A percentile compares a stretch with the other conserved stretches of the same genome.
phyloP scores from a whole-genome alignment of 2,797 vertebrate species.

The Vultur gryphus region DNA sequence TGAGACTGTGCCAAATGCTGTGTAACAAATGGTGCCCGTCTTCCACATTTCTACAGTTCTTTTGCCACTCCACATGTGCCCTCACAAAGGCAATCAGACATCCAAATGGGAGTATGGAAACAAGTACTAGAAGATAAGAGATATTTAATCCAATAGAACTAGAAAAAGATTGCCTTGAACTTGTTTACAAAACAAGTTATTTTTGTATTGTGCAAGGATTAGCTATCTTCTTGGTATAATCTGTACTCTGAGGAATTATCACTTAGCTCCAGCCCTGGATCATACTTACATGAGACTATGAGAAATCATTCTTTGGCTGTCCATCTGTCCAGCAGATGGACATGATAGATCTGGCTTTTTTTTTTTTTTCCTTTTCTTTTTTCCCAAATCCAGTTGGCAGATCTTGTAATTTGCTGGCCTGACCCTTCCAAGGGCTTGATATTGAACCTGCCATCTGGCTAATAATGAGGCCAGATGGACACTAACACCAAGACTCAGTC shows the following conservation, averaged over 20 bases:
- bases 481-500: conserved; percentile 13
- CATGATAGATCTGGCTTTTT: not conserved
- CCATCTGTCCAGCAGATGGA: conserved; percentile 29
- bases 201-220: not conserved
- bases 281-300: not conserved
- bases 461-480: conserved; percentile 51
- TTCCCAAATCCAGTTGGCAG: conserved; percentile 22
- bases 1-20: not conserved
- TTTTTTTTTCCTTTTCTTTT: not conserved
- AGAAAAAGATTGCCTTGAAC: not conserved
- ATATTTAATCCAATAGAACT: not conserved
- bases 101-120: not conserved
- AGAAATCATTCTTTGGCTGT: not conserved
- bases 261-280: not conserved
- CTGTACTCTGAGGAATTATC: not conserved
- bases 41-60: not conserved
- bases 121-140: not conserved
- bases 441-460: conserved; percentile 52
- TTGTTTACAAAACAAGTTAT: not conserved
- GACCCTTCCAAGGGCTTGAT: conserved; percentile 41
- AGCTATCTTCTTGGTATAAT: not conserved
- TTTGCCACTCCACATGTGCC: not conserved
- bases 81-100: not conserved
- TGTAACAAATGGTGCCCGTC: not conserved
- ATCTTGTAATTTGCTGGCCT: not conserved